Evolutionary conservation across 2,797 vertebrate species (phyloP), one percentile per base, ranked within the genome.

Genomic region (Rhinoraja longicauda): DNA sequence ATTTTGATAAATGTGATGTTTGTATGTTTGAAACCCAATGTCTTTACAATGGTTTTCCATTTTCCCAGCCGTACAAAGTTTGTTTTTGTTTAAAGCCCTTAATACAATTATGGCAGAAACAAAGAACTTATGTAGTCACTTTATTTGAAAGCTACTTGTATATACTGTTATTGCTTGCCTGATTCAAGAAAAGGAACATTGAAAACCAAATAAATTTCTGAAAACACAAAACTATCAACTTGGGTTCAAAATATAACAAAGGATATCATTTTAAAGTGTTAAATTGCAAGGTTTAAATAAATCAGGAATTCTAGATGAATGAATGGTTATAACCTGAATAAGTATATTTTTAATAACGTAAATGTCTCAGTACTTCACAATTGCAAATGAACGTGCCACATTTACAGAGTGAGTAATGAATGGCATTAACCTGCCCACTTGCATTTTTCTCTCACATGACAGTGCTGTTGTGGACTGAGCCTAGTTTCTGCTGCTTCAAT

Each of bases 371-470:
- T 45, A n/a, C 90, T 92, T 92, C 45, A 39, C 39, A 75, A 92
- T 92, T 92, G 67, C 72, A 92, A 92, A 92, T 57, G 39, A 75
- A 75, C 19, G 7, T 92, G 67, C 10, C 70, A 75, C 72, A 45
- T 75, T 45, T 6, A 53, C 39, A 72, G 90, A 45, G 45, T 36
- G 10, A 75, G 90, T 73, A 92, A 92, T 75, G 67, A 92, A 73
- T 73, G 70, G 73, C 90, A 91, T 75, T 92, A 92, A 92, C 90
- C 70, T 73, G 70, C 90, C 67, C 39, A 57, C 90, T 75, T 75
- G 36, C 36, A 92, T 92, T 73, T 88, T 92, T 92, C 90, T 53
- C 39, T 53, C 8, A 53, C 45, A 75, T 92, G 70, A 17, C 90
- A 72, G 70, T 73, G 26, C 90, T 73, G 70, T 91, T 91, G 90